phyloP scores from a whole-genome alignment of 2,888 invertebrate genomes.

The Agonopterix subpropinquella region DNA sequence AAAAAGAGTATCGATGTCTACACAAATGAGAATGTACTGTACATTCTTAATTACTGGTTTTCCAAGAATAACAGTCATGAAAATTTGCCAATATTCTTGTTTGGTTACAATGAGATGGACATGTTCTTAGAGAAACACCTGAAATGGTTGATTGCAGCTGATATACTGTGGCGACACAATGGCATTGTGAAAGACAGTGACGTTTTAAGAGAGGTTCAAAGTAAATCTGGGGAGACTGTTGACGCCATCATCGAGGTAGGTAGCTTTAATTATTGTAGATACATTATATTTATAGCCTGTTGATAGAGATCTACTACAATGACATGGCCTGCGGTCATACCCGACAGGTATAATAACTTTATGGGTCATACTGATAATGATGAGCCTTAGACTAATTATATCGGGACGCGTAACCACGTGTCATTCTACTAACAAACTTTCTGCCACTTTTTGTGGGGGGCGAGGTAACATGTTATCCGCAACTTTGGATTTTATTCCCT shows the following conservation, averaged over 20 bases:
- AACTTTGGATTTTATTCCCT: too few species aligned
- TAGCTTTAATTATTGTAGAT: not conserved
- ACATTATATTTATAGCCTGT: too few species aligned
- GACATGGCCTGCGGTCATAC: too few species aligned
- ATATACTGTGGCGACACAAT: conserved; percentile 49
- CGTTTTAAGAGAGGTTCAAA: conserved; percentile 29
- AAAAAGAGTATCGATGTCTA: conserved; percentile 38
- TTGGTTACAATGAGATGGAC: conserved; percentile 42
- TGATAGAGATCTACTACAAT: too few species aligned
- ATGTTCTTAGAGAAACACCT: conserved; percentile 58
- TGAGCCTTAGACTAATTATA: too few species aligned
- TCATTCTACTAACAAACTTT: too few species aligned
- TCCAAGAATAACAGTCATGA: conserved; percentile 39
- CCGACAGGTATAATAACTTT: too few species aligned
- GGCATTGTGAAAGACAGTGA: conserved; percentile 42
- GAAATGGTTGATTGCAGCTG: conserved; percentile 61
- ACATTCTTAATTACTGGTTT: conserved; percentile 69
- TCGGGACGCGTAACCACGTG: too few species aligned
- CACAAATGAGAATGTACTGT: conserved; percentile 58
- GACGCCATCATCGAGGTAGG: conserved; percentile 41
- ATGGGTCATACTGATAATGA: too few species aligned
- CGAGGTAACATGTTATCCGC: too few species aligned
- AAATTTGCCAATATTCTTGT: conserved; percentile 59
- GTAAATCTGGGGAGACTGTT: conserved; percentile 21
- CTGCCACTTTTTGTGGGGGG: too few species aligned